Percentiles rank a stretch among this genome's conserved stretches.
These are phyloP conservation scores for Digitonthophagus gazella DNA, from an alignment of 2,888 invertebrate genomes.

Conservation along the genomic window DNA sequence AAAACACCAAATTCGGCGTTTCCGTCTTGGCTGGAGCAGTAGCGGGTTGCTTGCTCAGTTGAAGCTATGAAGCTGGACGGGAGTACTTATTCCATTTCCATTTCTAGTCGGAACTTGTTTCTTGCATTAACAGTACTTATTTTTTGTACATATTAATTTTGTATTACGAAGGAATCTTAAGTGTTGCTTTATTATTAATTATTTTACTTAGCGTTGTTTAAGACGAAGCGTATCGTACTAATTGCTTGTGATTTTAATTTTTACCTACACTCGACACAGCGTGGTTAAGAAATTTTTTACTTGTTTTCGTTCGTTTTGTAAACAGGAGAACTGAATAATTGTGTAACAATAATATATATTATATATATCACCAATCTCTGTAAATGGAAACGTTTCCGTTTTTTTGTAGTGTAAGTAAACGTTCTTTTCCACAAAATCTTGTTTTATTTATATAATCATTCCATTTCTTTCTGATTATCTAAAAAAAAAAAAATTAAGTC, in stretches of 20 bases:
- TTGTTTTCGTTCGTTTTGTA: not conserved
- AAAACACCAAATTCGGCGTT: constrained; percentile 74
- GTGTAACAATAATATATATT: constrained; percentile 9
- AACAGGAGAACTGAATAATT: not conserved
- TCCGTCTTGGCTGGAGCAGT: constrained; percentile 82
- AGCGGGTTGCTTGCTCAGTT: constrained; percentile 36
- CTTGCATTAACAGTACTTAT: not conserved
- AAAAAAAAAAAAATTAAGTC: no score
- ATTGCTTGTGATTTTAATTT: constrained; percentile 7
- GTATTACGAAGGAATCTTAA: not conserved
- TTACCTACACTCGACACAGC: constrained; percentile 8
- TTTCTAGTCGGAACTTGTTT: constrained; percentile 9
- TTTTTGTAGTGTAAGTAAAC: constrained; percentile 12
- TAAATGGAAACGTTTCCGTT: not conserved
- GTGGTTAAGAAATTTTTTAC: not conserved
- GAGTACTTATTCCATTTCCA: constrained; percentile 10
- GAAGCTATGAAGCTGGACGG: not conserved
- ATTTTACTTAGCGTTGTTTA: constrained; percentile 1
- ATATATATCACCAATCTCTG: constrained; percentile 8
- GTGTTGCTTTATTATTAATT: not conserved
- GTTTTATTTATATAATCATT: no score
- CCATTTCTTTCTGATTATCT: no score
- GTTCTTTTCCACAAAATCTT: not conserved
- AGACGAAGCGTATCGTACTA: not conserved
- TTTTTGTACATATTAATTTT: not conserved